phyloP scores from a whole-genome alignment of 2,113 vertebrate species.

The Sapayoa aenigma region DNA sequence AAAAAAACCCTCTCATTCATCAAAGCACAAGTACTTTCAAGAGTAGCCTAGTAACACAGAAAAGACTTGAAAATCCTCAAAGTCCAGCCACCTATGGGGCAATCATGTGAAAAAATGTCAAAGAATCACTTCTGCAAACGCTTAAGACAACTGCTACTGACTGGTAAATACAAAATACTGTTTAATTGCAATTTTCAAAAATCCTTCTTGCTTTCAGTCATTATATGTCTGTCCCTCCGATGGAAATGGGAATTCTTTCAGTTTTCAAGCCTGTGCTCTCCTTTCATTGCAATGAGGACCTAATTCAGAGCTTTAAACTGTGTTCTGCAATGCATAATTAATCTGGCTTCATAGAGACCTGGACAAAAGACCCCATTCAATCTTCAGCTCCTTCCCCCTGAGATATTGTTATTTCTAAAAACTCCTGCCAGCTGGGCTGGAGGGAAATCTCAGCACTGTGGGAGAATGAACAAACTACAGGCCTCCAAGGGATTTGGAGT shows the following conservation, averaged over 20 bases:
- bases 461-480: slow-evolving; percentile 79
- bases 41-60: slow-evolving; percentile 75
- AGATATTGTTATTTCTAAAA: slow-evolving; percentile 89
- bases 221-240: slow-evolving; percentile 74
- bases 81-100: slow-evolving; percentile 71
- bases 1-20: slow-evolving; percentile 29
- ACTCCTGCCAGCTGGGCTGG: slow-evolving; percentile 92
- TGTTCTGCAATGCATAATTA: slow-evolving; percentile 93
- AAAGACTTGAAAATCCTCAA: slow-evolving; percentile 71
- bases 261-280: slow-evolving; percentile 69
- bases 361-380: slow-evolving; percentile 95
- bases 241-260: slow-evolving; percentile 71
- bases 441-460: slow-evolving; percentile 82
- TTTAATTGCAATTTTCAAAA: slow-evolving; percentile 75
- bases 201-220: slow-evolving; percentile 72
- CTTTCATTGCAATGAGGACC: slow-evolving; percentile 75
- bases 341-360: slow-evolving; percentile 87
- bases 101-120: slow-evolving; percentile 62
- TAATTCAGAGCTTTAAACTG: slow-evolving; percentile 77
- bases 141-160: slow-evolving; percentile 70
- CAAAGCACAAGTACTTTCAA: slow-evolving; percentile 59
- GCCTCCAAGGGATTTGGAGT: slow-evolving; percentile 70
- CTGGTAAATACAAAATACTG: slow-evolving; percentile 71
- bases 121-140: slow-evolving; percentile 66
- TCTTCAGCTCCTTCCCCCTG: slow-evolving; percentile 80